phyloP scores from a whole-genome alignment of 1,140 invertebrate species.

The Listronotus bonariensis region DNA sequence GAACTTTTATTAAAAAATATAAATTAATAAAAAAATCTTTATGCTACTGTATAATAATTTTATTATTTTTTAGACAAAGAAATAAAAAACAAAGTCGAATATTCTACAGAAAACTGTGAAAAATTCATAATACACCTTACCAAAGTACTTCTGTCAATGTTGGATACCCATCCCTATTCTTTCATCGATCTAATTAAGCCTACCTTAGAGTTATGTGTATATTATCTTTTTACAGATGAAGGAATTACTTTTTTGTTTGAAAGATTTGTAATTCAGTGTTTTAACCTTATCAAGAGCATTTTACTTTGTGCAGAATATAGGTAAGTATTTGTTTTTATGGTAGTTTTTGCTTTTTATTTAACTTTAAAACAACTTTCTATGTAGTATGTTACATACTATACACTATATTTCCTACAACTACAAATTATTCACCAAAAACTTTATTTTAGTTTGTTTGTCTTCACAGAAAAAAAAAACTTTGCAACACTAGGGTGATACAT shows the following conservation, averaged over 20 bases:
- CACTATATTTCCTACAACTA: too few species aligned
- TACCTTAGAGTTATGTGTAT: conserved; percentile 79
- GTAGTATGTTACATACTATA: too few species aligned
- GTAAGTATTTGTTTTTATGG: conserved; percentile 3
- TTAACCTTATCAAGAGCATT: conserved; percentile 87
- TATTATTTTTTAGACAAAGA: conserved; percentile 53
- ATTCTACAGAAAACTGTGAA: conserved; percentile 69
- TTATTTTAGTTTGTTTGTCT: too few species aligned
- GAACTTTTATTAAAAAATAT: too few species aligned
- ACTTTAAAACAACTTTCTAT: not conserved
- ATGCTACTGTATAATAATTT: too few species aligned
- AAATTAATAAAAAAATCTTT: too few species aligned
- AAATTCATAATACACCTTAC: conserved; percentile 81
- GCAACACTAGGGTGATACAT: too few species aligned
- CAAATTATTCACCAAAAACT: too few species aligned
- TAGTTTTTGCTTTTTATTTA: conserved; percentile 1
- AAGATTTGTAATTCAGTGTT: conserved; percentile 83
- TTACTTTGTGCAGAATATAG: conserved; percentile 74
- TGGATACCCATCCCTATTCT: conserved; percentile 77
- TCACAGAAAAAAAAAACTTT: too few species aligned
- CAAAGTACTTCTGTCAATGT: conserved; percentile 76
- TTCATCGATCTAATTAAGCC: conserved; percentile 79
- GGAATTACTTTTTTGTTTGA: conserved; percentile 79
- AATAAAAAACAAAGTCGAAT: conserved; percentile 63
- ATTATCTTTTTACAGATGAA: conserved; percentile 83